These are phyloP conservation scores for Adelphocoris suturalis DNA, from an alignment of 2,888 invertebrate genomes.

Conservation along the genomic window DNA sequence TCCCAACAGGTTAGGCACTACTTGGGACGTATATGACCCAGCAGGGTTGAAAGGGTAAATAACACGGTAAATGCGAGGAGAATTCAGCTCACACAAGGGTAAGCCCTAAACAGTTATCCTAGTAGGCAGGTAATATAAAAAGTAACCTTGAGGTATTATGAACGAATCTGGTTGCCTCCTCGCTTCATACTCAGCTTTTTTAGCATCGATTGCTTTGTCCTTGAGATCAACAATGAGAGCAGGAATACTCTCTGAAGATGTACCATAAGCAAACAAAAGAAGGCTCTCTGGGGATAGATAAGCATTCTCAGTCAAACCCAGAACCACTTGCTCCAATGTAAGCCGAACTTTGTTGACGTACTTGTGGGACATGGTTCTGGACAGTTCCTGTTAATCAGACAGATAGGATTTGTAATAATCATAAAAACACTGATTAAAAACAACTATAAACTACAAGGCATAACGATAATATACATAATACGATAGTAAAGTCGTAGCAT, in stretches of 20 bases:
- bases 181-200: conserved; percentile 72
- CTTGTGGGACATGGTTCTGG: conserved; percentile 89
- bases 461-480: too few species aligned
- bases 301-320: conserved; percentile 90
- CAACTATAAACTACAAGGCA: not conserved
- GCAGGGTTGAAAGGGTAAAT: too few species aligned
- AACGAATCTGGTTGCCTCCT: conserved; percentile 84
- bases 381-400: conserved; percentile 79
- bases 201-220: conserved; percentile 77
- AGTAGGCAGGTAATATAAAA: too few species aligned
- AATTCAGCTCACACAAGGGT: too few species aligned
- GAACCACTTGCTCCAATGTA: conserved; percentile 87
- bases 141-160: conserved; percentile 85
- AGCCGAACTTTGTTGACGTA: conserved; percentile 88
- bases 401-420: not conserved
- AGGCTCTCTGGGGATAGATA: conserved; percentile 86
- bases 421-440: not conserved
- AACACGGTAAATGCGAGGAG: too few species aligned
- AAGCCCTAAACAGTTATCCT: too few species aligned
- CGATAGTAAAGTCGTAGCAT: too few species aligned
- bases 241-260: conserved; percentile 89
- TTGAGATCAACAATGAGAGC: conserved; percentile 72
- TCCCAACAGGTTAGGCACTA: too few species aligned
- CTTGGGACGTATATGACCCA: too few species aligned
- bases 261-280: conserved; percentile 89